A percentile compares a stretch with the other conserved stretches of the same genome.
These are phyloP conservation scores for Chunga burmeisteri DNA, from an alignment of 2,113 vertebrate genomes.

Conservation along the genomic window DNA sequence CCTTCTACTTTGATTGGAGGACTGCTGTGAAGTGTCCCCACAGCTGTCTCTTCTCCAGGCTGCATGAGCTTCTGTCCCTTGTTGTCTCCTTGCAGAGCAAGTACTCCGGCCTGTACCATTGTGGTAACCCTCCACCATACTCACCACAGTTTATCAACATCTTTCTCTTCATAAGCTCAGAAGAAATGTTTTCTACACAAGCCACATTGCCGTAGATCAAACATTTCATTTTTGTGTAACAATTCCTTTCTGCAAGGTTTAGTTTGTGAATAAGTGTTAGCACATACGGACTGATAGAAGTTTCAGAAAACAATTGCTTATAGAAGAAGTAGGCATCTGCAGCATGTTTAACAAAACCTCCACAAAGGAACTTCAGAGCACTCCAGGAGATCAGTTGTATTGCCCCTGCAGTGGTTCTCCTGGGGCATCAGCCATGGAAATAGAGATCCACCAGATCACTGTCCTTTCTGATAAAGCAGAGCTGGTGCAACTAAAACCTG, in stretches of 20 bases:
- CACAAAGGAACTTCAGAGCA: neutral
- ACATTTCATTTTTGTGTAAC: neutral
- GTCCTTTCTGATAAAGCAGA: neutral
- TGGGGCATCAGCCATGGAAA: neutral
- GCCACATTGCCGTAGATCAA: neutral
- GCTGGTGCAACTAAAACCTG: neutral
- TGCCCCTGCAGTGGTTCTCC: neutral
- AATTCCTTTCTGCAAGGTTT: neutral
- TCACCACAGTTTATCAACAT: neutral
- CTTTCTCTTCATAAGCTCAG: neutral
- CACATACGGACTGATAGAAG: neutral
- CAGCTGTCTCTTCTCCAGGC: neutral
- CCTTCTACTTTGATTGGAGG: fast-evolving
- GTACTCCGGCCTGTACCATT: neutral
- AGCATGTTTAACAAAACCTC: neutral
- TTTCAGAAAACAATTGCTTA: neutral
- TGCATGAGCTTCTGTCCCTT: neutral
- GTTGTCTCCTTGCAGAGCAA: neutral
- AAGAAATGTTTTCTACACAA: neutral
- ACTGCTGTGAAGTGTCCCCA: neutral
- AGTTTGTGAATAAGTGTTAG: neutral
- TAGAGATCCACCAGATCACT: neutral
- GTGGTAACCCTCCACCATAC: neutral
- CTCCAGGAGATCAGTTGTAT: neutral
- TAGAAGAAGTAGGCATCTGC: neutral